Base-by-base conservation (phyloP, 2,113 vertebrate species). In the Oncorhynchus masou region DNA sequence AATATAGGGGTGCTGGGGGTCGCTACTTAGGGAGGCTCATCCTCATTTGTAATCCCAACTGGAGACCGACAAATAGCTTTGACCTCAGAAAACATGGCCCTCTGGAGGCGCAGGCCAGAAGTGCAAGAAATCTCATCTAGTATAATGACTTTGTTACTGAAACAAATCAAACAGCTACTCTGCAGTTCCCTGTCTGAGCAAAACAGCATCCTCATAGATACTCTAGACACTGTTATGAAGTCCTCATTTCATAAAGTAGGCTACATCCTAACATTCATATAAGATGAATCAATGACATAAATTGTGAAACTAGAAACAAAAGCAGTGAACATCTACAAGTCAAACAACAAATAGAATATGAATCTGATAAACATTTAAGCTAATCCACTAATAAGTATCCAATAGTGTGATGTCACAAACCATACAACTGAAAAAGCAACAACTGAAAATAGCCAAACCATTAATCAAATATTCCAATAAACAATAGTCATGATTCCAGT, bases 51-150 rank as follows among this genome's bases (percentile, higher is more conserved):
- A 88, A 90, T 90, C 92, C 85, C 93, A 83, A 93, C 90, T 93
- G 92, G 91, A 92, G 91, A 91, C 90, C 91, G 90, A 93, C 91
- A 93, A 93, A 93, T 94, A 92, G 89, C 83, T 93, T 92, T 94
- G 93, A 93, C 93, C 91, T 90, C 91, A 66, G 71, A 73, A 70
- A 60, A 76, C 51, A 62, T 49, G 76, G 81, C 87, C 93, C 93
- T 93, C 93, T 93, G 91, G 91, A 92, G 92, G 92, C 82, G 85
- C 84, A 62, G 82, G 84, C 73, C 81, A 86, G 86, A 91, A 93
- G 86, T 89, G 89, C 93, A 93, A 85, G 89, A 85, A 89, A 90
- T 86, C 84, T 81, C 88, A 87, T 88, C 82, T 83, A 81, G 84
- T 77, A 84, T 83, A 82, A 89, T 91, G 84, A 92, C 85, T 87